Percentiles rank a stretch among this genome's conserved stretches.
Evolutionary conservation across 1,140 invertebrate genomes (phyloP).

Genomic region (Scaptomyza pallida): DNA sequence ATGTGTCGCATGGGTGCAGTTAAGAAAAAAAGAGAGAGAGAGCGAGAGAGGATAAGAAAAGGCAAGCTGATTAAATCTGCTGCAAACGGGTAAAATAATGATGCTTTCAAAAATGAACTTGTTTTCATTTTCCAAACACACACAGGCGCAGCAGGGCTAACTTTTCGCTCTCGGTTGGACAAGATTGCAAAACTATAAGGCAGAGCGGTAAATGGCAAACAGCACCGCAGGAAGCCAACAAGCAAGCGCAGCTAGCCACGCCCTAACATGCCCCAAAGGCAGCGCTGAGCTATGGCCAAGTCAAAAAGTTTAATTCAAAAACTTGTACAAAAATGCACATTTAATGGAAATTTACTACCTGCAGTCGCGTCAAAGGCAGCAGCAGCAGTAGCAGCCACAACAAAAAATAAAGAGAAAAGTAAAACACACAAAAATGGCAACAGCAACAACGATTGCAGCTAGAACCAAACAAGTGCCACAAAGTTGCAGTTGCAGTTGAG

Average conservation of each 20-base stretch:
- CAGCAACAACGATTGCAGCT: conserved; percentile 9
- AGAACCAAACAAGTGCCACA: conserved; percentile 65
- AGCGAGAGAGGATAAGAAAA: neutral
- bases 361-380: conserved; percentile 68
- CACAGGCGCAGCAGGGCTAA: conserved; percentile 39
- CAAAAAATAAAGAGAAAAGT: conserved; percentile 10
- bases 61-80: conserved; percentile 18
- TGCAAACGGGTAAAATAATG: conserved; percentile 62
- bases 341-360: conserved; percentile 84
- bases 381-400: conserved; percentile 50
- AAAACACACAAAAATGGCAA: conserved; percentile 6
- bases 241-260: neutral
- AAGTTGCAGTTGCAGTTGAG: conserved; percentile 60
- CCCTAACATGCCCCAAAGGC: conserved; percentile 13
- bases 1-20: conserved; percentile 14
- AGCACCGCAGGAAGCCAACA: conserved; percentile 37
- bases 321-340: conserved; percentile 84
- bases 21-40: neutral
- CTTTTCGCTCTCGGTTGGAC: conserved; percentile 63
- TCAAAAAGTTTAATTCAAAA: conserved; percentile 84
- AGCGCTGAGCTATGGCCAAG: conserved; percentile 72
- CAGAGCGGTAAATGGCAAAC: conserved; percentile 31
- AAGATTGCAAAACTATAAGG: conserved; percentile 69
- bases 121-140: conserved; percentile 43
- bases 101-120: conserved; percentile 69